These are phyloP conservation scores for Oscheius sp. DNA, from an alignment of 1,140 invertebrate genomes.

Conservation along the genomic window DNA sequence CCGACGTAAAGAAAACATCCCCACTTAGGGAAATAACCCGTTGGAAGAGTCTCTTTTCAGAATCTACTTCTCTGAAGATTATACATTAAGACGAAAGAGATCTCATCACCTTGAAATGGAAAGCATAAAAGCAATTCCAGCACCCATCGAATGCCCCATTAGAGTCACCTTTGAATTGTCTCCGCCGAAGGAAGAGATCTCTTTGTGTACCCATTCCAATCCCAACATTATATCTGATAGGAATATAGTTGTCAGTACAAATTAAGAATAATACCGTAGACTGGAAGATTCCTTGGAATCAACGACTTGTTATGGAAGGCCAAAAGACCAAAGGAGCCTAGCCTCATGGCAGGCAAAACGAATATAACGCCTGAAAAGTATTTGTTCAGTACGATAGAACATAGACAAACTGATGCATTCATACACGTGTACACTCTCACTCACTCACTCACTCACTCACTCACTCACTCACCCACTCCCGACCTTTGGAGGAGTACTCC, in stretches of 20 bases:
- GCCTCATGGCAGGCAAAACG: slow-evolving; percentile 61
- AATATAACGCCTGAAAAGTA: slow-evolving; percentile 52
- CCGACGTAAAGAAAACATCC: background rate
- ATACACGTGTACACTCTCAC: too few relatives aligned
- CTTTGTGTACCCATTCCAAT: slow-evolving; percentile 72
- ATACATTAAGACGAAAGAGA: background rate
- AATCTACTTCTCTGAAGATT: background rate
- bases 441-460: too few relatives aligned
- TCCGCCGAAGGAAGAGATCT: slow-evolving; percentile 73
- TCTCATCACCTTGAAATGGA: background rate
- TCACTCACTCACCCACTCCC: too few relatives aligned
- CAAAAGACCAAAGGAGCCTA: slow-evolving; percentile 52
- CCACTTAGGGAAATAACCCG: background rate
- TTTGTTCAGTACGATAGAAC: too few relatives aligned
- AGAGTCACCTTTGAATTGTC: slow-evolving; percentile 71
- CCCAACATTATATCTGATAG: slow-evolving; percentile 68
- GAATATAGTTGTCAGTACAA: slow-evolving; percentile 13
- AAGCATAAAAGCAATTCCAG: background rate
- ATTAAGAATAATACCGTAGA: slow-evolving; percentile 43
- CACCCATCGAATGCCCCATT: slow-evolving; percentile 66
- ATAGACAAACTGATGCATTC: too few relatives aligned
- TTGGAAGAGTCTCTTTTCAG: background rate
- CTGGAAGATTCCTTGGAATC: slow-evolving; percentile 48
- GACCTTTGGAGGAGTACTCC: slow-evolving; percentile 50
- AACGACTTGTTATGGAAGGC: slow-evolving; percentile 53